Base-by-base conservation (phyloP, 2,797 vertebrate species). In the Urophycis tenuis region DNA sequence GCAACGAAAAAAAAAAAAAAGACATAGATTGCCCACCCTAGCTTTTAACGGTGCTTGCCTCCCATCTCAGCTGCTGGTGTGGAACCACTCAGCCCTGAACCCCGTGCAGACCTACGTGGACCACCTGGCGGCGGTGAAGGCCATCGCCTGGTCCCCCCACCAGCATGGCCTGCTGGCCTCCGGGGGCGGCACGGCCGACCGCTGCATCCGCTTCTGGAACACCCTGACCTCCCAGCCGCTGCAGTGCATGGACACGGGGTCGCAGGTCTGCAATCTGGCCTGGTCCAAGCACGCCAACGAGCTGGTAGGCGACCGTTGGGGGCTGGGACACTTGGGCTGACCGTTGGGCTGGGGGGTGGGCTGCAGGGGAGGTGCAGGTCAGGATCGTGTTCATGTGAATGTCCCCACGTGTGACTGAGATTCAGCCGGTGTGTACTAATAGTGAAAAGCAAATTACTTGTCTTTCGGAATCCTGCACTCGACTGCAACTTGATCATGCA, bases 131-230 rank as follows among this genome's bases (percentile, higher is more conserved):
- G 98, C 97, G 0, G 98, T 99, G 22, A 99, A 99, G 88, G 98
- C 98, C 60, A 99, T 99, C 0, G 96, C 98, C 75, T 99, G 98
- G 97, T 99, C 98, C 6, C 98, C 97, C 0, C 98, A 99, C 87
- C 98, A 99, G 87, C 98, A 99, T 0, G 97, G 98, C 11, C 93
- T 99, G 32, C 90, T 99, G 72, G 97, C 97, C 0, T 99, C 97
- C 0, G 98, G 97, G 0, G 98, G 98, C 0, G 98, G 97, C 75
- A 99, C 98, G 0, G 98, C 98, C 0, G 97, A 99, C 90, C 97
- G 98, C 84, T 99, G 97, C 89, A 98, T 99, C 81, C 96, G 98
- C 83, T 99, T 99, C 91, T 99, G 98, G 98, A 99, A 99, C 92
- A 99, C 98, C 0, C 93, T 99, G 8, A 99, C 98, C 0, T 96